Base-by-base conservation (phyloP, 2,888 invertebrate species). In the Lymantria monacha region DNA sequence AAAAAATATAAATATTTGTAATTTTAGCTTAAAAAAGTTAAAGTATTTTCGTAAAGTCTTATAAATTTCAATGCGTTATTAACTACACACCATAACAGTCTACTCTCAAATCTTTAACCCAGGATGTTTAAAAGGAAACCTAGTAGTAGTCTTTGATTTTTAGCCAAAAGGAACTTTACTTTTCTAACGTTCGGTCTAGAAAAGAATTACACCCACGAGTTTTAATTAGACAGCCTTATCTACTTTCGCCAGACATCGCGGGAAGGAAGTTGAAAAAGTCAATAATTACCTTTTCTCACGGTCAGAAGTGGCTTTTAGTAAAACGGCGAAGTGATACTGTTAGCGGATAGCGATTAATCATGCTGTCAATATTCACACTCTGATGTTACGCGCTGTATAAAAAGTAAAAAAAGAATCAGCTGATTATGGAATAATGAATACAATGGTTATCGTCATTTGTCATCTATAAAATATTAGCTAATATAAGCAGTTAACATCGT, bases 251-350 rank as follows among this genome's bases (percentile, higher is more conserved):
- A 87, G 85, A 69, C 78, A 64, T 66, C 63, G 59, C 55, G 57
- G 59, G 63, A 54, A 68, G 67, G 69, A 68, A 81, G 79, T 83
- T 83, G 82, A 78, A 85, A 85, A 84, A 86, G 85, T 85, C 86
- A 86, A 87, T 86, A 85, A 85, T 84, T 85, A 85, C 85, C 85
- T 86, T 81, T 82, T 79, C 82, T 76, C 79, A 81, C 77, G 83
- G 80, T 76, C 79, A 73, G 78, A 72, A 82, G 79, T 81, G 81
- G 70, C 77, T 77, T 80, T 76, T 70, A 75, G 71, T 76, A 73
- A 64, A 64, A 68, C 64, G 53, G 43, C 53, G 60, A 51, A 63
- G 67, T 9, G 40, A 0, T n/a, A 46, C 13, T 55, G 44, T 0
- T 0, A 49, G 57, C 46, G 56, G n/a, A 2, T 0, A 55, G 65